Conservation (phyloP, 2,888 invertebrate species). For the Nasonovia ribisnigri region DNA sequence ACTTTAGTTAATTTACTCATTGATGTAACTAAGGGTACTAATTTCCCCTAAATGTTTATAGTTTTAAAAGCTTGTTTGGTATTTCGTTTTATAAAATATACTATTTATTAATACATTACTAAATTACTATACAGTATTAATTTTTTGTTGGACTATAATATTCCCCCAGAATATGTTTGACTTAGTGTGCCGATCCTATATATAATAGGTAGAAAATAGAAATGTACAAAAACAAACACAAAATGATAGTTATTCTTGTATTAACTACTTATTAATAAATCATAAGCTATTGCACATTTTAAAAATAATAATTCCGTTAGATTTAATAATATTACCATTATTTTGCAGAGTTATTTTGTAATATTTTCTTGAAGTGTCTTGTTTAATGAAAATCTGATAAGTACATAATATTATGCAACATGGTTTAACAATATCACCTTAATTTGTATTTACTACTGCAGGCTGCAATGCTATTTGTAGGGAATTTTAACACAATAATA, state of each 20-base stretch:
- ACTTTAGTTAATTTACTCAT: background rate
- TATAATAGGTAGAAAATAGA: background rate
- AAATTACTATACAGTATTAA: background rate
- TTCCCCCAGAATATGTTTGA: background rate
- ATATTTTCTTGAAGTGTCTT: constrained; percentile 27
- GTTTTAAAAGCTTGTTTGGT: background rate
- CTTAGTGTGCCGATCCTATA: background rate
- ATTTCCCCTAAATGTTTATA: background rate
- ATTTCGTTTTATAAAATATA: background rate
- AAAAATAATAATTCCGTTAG: background rate
- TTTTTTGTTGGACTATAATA: background rate
- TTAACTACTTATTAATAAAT: background rate
- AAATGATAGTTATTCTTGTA: background rate
- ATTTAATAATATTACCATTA: constrained; percentile 36
- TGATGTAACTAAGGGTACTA: background rate
- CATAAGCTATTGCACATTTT: background rate
- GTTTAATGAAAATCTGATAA: constrained; percentile 19
- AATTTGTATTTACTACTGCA: background rate
- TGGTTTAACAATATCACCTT: background rate
- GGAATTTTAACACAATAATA: constrained; percentile 13
- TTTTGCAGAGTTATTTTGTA: constrained; percentile 18
- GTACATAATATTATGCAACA: background rate
- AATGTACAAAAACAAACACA: background rate
- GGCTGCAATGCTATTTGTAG: background rate
- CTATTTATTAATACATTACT: background rate